phyloP scores from a whole-genome alignment of 1,140 invertebrate genomes.

The Drosophila cardini region DNA sequence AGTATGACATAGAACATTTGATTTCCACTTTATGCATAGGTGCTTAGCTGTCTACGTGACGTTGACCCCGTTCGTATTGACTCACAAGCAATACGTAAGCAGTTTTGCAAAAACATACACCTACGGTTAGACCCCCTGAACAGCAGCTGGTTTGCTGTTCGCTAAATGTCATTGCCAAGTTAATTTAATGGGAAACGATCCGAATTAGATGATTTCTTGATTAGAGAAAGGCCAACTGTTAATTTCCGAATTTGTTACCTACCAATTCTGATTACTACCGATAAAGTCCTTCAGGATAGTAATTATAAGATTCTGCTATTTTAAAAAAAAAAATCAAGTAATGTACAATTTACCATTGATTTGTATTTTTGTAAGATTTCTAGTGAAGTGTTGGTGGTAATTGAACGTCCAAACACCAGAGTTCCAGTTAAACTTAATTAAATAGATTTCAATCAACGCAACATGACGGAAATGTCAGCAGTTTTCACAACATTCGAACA shows the following conservation, averaged over 20 bases:
- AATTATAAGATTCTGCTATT: no score
- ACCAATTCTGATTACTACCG: no score
- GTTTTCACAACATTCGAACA: constrained; percentile 21
- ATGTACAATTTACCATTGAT: no score
- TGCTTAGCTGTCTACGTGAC: constrained; percentile 66
- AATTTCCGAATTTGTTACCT: no score
- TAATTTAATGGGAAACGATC: not conserved
- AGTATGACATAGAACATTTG: constrained; percentile 34
- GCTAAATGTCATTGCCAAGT: constrained; percentile 45
- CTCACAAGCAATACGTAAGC: constrained; percentile 30
- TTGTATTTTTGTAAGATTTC: not conserved
- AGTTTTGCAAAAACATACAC: not conserved
- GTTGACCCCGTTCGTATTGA: constrained; percentile 54
- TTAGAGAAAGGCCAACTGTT: no score
- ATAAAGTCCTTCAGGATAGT: no score
- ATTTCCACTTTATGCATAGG: constrained; percentile 30
- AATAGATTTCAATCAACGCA: constrained; percentile 70
- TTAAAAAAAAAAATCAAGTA: no score
- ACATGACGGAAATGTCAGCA: constrained; percentile 76
- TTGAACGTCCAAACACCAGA: constrained; percentile 11
- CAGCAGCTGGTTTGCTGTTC: constrained; percentile 3
- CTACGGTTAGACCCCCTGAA: constrained; percentile 15
- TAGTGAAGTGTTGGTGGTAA: not conserved
- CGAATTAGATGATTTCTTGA: no score
- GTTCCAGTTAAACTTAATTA: constrained; percentile 61